Evolutionary conservation across 2,113 vertebrate species (phyloP).

Genomic region (Riparia riparia): DNA sequence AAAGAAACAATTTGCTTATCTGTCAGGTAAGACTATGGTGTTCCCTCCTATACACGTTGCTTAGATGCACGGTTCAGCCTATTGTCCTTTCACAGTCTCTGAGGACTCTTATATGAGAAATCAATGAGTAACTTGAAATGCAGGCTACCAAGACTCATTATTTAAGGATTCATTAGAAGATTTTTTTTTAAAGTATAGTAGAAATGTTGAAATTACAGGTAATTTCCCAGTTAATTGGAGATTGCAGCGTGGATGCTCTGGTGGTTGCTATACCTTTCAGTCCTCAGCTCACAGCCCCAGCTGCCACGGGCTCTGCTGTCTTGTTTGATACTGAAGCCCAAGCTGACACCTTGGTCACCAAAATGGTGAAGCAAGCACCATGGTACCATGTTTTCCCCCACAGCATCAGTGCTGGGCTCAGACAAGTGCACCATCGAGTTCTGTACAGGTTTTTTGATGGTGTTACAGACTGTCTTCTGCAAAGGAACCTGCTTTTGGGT

Average conservation of each 20-base stretch:
- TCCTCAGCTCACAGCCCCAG: background rate
- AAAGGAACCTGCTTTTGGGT: background rate
- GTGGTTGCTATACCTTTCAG: background rate
- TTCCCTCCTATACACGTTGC: background rate
- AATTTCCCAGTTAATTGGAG: background rate
- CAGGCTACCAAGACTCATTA: background rate
- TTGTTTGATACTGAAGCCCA: background rate
- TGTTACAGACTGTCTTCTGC: background rate
- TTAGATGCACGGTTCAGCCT: background rate
- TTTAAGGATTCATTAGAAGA: background rate
- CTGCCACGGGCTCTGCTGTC: background rate
- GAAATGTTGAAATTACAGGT: background rate
- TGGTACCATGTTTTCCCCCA: rapidly evolving
- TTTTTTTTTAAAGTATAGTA: background rate
- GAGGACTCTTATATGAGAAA: background rate
- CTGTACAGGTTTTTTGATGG: background rate
- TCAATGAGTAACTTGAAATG: background rate
- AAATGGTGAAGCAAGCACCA: background rate
- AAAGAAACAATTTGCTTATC: slow-evolving; percentile 92
- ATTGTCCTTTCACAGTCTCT: background rate
- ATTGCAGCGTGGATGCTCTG: rapidly evolving
- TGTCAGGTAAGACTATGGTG: slow-evolving; percentile 82
- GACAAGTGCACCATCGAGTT: rapidly evolving
- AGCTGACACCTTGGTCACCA: background rate
- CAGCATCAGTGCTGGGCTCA: background rate